Conservation (phyloP, 1,140 invertebrate species). For the Cherax destructor region DNA sequence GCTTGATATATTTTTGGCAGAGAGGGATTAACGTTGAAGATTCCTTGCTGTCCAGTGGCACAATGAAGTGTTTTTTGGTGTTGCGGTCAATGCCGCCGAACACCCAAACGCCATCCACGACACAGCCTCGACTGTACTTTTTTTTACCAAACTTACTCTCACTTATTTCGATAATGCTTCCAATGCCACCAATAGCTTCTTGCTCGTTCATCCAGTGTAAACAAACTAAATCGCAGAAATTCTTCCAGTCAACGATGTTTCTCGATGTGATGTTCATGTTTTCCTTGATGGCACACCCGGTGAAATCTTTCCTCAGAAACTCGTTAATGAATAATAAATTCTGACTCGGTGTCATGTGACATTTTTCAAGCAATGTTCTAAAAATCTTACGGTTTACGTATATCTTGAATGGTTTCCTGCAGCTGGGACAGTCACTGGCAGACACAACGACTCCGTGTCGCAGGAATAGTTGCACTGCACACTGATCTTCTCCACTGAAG, state of each 20-base stretch:
- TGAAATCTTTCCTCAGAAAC: too few species aligned
- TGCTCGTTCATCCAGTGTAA: neutral
- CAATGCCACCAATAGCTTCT: neutral
- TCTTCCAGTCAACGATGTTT: neutral
- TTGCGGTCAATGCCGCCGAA: neutral
- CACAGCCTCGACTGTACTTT: neutral
- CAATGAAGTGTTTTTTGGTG: neutral
- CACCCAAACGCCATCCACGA: neutral
- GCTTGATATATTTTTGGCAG: neutral
- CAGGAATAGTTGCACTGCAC: too few species aligned
- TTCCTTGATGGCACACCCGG: too few species aligned
- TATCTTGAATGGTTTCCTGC: too few species aligned
- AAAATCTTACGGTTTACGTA: too few species aligned
- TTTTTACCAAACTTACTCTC: slow-evolving; percentile 9
- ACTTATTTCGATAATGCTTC: neutral
- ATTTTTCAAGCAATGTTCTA: too few species aligned
- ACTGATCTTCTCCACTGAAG: too few species aligned
- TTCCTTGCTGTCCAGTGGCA: neutral
- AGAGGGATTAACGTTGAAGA: neutral
- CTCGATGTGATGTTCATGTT: too few species aligned
- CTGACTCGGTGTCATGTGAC: too few species aligned
- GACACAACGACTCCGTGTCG: too few species aligned
- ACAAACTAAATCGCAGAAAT: neutral
- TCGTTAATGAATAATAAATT: too few species aligned
- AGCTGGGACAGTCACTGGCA: too few species aligned